phyloP scores from a whole-genome alignment of 2,888 invertebrate genomes.

The Pachycephus smyrnensis region DNA sequence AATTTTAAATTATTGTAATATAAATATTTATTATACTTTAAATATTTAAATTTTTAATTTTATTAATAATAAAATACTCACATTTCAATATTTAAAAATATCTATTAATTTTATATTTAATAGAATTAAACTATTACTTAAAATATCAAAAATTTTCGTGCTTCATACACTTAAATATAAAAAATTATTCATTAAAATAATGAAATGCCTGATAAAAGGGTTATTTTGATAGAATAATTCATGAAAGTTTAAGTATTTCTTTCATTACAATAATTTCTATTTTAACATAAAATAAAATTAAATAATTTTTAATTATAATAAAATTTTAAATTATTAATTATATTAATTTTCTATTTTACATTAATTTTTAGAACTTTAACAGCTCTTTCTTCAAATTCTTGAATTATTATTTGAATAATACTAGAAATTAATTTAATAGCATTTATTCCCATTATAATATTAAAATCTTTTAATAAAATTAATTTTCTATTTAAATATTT shows the following conservation, averaged over 20 bases:
- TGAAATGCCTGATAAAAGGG: slow-evolving; percentile 17
- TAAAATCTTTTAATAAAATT: background rate
- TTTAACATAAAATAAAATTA: slow-evolving; percentile 66
- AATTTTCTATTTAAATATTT: background rate
- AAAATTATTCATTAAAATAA: slow-evolving; percentile 18
- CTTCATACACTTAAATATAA: slow-evolving; percentile 19
- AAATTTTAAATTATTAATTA: slow-evolving; percentile 25
- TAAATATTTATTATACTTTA: no score
- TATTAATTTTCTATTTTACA: slow-evolving; percentile 6
- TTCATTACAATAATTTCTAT: background rate
- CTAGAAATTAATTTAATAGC: background rate
- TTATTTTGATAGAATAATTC: background rate
- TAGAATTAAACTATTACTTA: no score
- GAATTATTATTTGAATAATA: background rate
- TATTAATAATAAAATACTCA: no score
- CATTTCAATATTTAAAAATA: no score
- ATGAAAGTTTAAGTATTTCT: slow-evolving; percentile 1
- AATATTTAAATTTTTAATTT: no score
- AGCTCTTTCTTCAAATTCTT: fast-evolving
- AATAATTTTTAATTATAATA: slow-evolving; percentile 72
- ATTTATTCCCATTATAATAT: background rate
- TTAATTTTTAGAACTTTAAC: no score
- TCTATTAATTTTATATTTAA: no score
- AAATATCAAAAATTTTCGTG: slow-evolving; percentile 1
- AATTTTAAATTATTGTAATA: no score